Evolutionary conservation across 2,888 invertebrate genomes (phyloP).

Genomic region (Nephrotoma appendiculata): DNA sequence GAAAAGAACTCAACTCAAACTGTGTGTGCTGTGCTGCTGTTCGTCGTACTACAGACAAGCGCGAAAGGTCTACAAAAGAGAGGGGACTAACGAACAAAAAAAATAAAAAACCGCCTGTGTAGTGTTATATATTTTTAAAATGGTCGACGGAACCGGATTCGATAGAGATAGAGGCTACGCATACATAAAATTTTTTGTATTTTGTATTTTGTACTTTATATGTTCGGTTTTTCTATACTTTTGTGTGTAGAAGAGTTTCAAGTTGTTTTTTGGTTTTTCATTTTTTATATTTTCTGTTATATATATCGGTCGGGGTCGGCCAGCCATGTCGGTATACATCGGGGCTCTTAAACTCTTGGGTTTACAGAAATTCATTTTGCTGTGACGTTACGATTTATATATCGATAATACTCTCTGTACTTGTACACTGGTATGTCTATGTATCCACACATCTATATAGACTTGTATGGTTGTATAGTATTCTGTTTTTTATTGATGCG

Average conservation of each 20-base stretch:
- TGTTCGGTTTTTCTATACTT: neutral
- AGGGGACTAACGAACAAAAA: conserved; percentile 1
- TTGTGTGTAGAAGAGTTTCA: neutral
- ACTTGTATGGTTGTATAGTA: neutral
- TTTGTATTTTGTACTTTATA: neutral
- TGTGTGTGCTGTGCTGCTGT: neutral
- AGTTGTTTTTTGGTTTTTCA: neutral
- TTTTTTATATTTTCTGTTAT: neutral
- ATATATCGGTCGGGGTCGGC: conserved; percentile 3
- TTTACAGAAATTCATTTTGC: neutral
- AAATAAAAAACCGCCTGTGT: conserved; percentile 3
- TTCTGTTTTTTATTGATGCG: neutral
- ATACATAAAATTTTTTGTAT: neutral
- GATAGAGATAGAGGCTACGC: conserved; percentile 4
- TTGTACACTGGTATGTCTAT: neutral
- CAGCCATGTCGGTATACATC: conserved; percentile 2
- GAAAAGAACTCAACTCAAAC: neutral
- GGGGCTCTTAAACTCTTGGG: conserved; percentile 1
- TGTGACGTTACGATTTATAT: neutral
- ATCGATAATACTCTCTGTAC: neutral
- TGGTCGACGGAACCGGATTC: conserved; percentile 4
- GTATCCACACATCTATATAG: neutral
- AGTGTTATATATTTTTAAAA: conserved; percentile 1
- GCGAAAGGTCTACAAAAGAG: conserved; percentile 3
- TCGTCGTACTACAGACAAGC: conserved; percentile 1